Evolutionary conservation across 2,113 vertebrate species (phyloP).

Genomic region (Pipra filicauda): DNA sequence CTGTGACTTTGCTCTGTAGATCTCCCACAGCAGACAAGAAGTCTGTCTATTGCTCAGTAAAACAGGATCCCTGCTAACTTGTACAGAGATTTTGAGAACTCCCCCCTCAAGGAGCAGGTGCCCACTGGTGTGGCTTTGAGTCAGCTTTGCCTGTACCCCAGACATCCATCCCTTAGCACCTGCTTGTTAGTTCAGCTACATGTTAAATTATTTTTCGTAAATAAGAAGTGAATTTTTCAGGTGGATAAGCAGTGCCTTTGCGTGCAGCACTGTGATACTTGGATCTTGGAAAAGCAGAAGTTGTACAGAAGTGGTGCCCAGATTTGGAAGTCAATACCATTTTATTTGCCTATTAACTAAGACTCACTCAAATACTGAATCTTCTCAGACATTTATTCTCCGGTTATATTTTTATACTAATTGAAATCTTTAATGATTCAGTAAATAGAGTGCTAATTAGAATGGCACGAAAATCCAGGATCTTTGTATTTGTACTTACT

Average conservation of each 20-base stretch:
- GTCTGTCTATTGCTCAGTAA: not conserved
- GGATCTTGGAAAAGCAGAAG: not conserved
- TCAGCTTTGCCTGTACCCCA: not conserved
- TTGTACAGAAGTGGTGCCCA: not conserved
- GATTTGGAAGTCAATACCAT: not conserved
- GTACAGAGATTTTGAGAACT: not conserved
- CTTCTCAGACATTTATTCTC: not conserved
- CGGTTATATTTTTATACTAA: slow-evolving; percentile 49
- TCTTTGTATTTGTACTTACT: slow-evolving; percentile 59
- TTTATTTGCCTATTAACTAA: slow-evolving; percentile 8
- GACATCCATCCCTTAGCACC: not conserved
- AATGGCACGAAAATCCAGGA: not conserved
- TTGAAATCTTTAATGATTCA: slow-evolving; percentile 12
- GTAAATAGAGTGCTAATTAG: not conserved
- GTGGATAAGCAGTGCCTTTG: not conserved
- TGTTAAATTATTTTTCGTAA: slow-evolving; percentile 30
- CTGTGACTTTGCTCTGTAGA: not conserved
- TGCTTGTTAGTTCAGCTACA: not conserved
- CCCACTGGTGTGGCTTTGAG: not conserved
- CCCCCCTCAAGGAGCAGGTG: not conserved
- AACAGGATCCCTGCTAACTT: not conserved
- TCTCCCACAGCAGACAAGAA: not conserved
- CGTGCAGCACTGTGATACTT: not conserved
- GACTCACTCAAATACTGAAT: slow-evolving; percentile 22
- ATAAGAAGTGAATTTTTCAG: not conserved